Base-by-base conservation (phyloP, 1,140 invertebrate genomes). In the Andricus grossulariae region DNA sequence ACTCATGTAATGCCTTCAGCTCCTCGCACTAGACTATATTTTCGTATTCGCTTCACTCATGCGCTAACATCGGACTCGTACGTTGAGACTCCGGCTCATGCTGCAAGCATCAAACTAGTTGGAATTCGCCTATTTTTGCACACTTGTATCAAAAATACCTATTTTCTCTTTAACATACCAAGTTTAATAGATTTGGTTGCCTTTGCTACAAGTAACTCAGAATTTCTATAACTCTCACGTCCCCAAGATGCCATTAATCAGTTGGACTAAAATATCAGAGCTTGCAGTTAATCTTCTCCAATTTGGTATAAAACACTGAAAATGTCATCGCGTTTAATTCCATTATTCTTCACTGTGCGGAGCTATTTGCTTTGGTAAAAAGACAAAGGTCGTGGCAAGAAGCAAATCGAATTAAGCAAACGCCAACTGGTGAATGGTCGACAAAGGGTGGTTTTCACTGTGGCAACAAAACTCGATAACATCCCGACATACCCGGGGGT, bases 381-480 rank as follows among this genome's bases (percentile, higher is more conserved):
- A 45, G 25, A 66, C 74, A 75, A 71, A 79, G 77, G 75, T 75
- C 80, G 78, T 74, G 75, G 79, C 75, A 74, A 66, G 70, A 79
- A 78, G 60, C 81, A 78, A 82, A 80, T 82, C 81, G 78, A 80
- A 82, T 80, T 80, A 82, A 78, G 73, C 76, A 72, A 73, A 79
- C 73, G 78, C 75, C 60, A 66, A 52, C 72, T 75, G 76, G 54
- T 79, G 60, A 66, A 45, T 49, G 54, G 51, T 60, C 66, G 49
- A 73, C 32, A 75, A 74, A 76, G 72, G 50, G 66, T 76, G 72
- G 76, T 82, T 82, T 80, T 78, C 78, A 78, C 51, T 21, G 75
- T 72, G 49, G 55, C 57, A 76, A 78, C 78, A 55, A 80, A 82
- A 82, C 75, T 78, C 76, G 78, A 80, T 82, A 82, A 82, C 78